Evolutionary conservation across 2,888 invertebrate species (phyloP), one percentile per base, ranked within the genome.

Genomic region (Volucella zonaria): DNA sequence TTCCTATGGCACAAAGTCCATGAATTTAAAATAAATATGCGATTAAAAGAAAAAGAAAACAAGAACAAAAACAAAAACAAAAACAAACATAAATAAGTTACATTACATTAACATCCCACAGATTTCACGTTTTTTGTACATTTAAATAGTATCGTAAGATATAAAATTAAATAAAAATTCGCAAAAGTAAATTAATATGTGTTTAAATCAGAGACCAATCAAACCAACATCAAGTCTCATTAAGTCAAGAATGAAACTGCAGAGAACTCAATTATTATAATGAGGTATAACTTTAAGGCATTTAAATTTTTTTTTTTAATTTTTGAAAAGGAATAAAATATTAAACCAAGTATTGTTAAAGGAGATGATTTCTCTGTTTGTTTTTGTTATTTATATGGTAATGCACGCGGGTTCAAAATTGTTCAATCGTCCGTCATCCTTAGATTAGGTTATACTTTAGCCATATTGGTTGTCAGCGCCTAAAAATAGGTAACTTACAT

Each of bases 301-400:
- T 76, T 68, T 76, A 61, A 76, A 54, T 61, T 56, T 66, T 67
- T 43, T 31, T 67, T 68, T 43, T 67, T 40, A 15, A 38, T 54
- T 49, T 40, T 49, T 52, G 18, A 76, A 61, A 52, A 59, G 38
- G n/a, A 76, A 68, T 68, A 51, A 76, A 62, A 67, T 68, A 68
- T 68, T 76, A 67, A 68, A 67, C 67, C 61, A 76, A 67, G 66
- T 75, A 58, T 49, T 56, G 66, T 75, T 66, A 66, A 58, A 75
- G 31, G 31, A 62, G 64, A 75, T 75, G 56, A 23, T 23, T 23
- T 75, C 66, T 75, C 56, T 8, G 9, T 11, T 15, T 40, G 45
- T 47, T 54, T 56, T 68, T 68, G 6, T 68, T 58, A 68, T 68
- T 68, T 68, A 23, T 6, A 6, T 31, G 31, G 6, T 31, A 6